phyloP scores from a whole-genome alignment of 2,888 invertebrate genomes.

The Heterodera filipjevi region DNA sequence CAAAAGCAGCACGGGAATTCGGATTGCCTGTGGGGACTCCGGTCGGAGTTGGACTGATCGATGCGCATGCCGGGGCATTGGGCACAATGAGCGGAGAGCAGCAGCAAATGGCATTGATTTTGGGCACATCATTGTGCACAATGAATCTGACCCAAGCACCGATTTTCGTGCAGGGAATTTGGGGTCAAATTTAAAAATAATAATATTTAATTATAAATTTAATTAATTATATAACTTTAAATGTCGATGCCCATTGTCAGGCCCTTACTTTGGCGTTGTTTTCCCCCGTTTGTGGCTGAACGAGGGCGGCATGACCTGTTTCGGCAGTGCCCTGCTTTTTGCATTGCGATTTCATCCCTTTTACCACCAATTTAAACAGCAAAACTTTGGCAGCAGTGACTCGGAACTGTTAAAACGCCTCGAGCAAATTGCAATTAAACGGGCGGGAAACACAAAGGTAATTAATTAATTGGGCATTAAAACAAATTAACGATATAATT shows the following conservation, averaged over 20 bases:
- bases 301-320: neutral
- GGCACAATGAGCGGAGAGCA: neutral
- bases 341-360: neutral
- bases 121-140: neutral
- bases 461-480: neutral
- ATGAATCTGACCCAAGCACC: neutral
- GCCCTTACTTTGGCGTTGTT: constrained; percentile 2
- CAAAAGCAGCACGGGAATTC: neutral
- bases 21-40: neutral
- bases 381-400: neutral
- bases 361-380: neutral
- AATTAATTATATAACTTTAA: too few relatives aligned
- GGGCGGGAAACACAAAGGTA: neutral
- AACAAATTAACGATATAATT: neutral
- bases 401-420: neutral
- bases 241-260: too few relatives aligned
- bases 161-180: neutral
- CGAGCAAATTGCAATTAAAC: neutral
- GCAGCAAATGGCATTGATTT: neutral
- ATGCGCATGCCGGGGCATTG: neutral
- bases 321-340: neutral
- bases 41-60: neutral
- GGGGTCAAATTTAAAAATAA: neutral
- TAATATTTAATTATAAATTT: neutral
- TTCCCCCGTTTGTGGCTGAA: neutral